Evolutionary conservation across 2,888 invertebrate species (phyloP).

Genomic region (Ellobium chinense): DNA sequence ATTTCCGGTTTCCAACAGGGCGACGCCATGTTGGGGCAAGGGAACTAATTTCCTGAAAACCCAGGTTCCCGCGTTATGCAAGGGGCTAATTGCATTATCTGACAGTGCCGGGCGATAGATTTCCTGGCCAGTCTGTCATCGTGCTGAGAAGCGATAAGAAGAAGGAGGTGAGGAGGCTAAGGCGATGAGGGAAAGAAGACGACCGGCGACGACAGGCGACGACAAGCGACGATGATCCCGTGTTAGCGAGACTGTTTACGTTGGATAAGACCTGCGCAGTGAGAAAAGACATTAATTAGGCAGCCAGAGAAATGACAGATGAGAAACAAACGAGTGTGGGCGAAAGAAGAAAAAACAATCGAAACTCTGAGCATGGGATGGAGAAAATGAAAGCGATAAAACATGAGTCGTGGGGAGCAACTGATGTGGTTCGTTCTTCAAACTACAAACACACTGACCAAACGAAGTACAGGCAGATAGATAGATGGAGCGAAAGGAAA

Average conservation of each 20-base stretch:
- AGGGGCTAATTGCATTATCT: conserved; percentile 36
- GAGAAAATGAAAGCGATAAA: too few species aligned
- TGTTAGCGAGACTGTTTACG: not conserved
- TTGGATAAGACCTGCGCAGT: not conserved
- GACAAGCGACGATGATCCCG: not conserved
- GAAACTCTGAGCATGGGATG: too few species aligned
- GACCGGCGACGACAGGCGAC: not conserved
- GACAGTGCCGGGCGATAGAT: conserved; percentile 4
- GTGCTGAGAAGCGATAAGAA: not conserved
- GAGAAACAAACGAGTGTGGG: too few species aligned
- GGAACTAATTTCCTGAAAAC: conserved; percentile 40
- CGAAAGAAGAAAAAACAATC: too few species aligned
- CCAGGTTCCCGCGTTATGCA: conserved; percentile 33
- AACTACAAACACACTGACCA: too few species aligned
- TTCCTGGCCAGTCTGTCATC: not conserved
- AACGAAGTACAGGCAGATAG: too few species aligned
- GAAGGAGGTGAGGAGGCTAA: not conserved
- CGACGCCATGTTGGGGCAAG: conserved; percentile 28
- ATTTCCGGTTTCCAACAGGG: conserved; percentile 38
- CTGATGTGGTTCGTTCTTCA: too few species aligned
- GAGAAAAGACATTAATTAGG: not conserved
- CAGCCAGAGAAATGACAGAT: too few species aligned
- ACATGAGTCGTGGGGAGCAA: too few species aligned
- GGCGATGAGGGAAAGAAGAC: not conserved
- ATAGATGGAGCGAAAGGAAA: too few species aligned